Percentiles rank a stretch among this genome's conserved stretches.
Conservation (phyloP, 2,888 invertebrate species). For the Chelonus formosanus region DNA sequence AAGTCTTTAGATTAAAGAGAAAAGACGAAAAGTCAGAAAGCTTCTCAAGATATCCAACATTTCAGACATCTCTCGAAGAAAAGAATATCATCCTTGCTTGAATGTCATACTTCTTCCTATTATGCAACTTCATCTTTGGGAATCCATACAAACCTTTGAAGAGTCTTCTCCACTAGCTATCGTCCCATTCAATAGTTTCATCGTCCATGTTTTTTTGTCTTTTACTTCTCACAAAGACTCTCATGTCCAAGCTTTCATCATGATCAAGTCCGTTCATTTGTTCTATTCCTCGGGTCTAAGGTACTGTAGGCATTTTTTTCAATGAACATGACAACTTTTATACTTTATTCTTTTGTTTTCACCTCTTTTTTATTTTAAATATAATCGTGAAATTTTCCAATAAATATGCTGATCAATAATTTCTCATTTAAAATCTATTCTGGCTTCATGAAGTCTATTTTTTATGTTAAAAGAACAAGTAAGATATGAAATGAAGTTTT, state of each 20-base stretch:
- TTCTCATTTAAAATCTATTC: too few species aligned
- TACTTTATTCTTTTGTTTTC: conserved; percentile 2
- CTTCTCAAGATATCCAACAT: conserved; percentile 21
- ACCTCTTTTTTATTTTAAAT: background rate
- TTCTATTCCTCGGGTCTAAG: conserved; percentile 17
- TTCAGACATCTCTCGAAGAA: conserved; percentile 30
- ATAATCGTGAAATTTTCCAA: background rate
- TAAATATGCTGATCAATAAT: background rate
- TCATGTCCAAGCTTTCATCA: conserved; percentile 20
- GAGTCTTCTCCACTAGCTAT: conserved; percentile 23
- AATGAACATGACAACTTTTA: conserved; percentile 4
- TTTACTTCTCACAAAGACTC: background rate
- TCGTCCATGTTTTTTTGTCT: conserved; percentile 22
- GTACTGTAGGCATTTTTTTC: conserved; percentile 20
- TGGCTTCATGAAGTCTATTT: too few species aligned
- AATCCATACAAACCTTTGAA: conserved; percentile 27
- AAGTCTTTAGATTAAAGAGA: conserved; percentile 22
- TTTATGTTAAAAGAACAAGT: too few species aligned
- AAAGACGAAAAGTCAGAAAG: conserved; percentile 22
- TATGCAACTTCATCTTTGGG: conserved; percentile 20
- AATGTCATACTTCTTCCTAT: conserved; percentile 23
- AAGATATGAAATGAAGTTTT: too few species aligned
- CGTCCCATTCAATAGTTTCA: conserved; percentile 27
- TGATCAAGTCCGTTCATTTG: conserved; percentile 11
- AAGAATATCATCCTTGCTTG: conserved; percentile 16